Percentiles rank a stretch among this genome's conserved stretches.
Evolutionary conservation across 1,140 invertebrate species (phyloP).

Genomic region (Drosophila kikkawai): DNA sequence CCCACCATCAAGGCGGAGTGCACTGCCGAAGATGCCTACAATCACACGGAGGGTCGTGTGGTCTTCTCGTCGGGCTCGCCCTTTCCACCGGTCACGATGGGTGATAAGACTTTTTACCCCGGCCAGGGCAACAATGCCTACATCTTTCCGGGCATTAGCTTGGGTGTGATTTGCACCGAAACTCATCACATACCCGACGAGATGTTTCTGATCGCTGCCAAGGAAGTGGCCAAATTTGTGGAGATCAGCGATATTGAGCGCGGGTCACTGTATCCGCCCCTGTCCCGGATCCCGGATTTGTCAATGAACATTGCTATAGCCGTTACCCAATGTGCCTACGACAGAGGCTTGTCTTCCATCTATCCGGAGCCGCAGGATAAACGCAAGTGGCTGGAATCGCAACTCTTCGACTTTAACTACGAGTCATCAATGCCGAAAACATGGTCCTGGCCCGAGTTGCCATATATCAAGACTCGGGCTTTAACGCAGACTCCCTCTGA

Average conservation of each 20-base stretch:
- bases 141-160: slow-evolving; percentile 95
- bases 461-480: slow-evolving; percentile 80
- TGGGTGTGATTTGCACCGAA: slow-evolving; percentile 94
- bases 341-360: slow-evolving; percentile 91
- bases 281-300: slow-evolving; percentile 93
- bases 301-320: slow-evolving; percentile 95
- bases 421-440: slow-evolving; percentile 90
- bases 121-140: slow-evolving; percentile 99
- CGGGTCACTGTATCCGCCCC: slow-evolving; percentile 97
- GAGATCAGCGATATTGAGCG: slow-evolving; percentile 92
- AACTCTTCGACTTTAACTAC: slow-evolving; percentile 92
- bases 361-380: slow-evolving; percentile 94
- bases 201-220: slow-evolving; percentile 95
- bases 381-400: slow-evolving; percentile 89
- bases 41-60: slow-evolving; percentile 93
- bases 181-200: slow-evolving; percentile 95
- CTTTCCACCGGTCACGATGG: slow-evolving; percentile 92
- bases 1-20: slow-evolving; percentile 98
- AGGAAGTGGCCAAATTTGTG: slow-evolving; percentile 93
- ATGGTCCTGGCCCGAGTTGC: slow-evolving; percentile 89
- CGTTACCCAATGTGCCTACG: slow-evolving; percentile 95
- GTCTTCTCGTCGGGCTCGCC: slow-evolving; percentile 97
- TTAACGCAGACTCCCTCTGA: slow-evolving; percentile 62
- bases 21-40: slow-evolving; percentile 96
- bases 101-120: slow-evolving; percentile 92